Base-by-base conservation (phyloP, 2,113 vertebrate genomes). In the Canis aureus region DNA sequence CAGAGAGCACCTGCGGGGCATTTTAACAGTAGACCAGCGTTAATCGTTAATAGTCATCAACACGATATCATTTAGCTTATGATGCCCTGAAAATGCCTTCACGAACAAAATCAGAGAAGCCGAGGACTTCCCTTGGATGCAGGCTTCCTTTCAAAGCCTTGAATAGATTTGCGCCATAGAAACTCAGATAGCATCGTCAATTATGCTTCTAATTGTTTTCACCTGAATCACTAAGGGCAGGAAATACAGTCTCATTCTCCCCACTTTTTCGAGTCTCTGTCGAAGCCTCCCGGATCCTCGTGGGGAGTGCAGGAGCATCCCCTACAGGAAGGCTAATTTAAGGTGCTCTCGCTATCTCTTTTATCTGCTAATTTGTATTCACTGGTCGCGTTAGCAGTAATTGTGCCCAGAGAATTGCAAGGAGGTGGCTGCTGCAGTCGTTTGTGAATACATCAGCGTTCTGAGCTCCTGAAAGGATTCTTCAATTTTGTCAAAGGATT, bases 391-490 rank as follows among this genome's bases (percentile, higher is more conserved):
- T 60, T 69, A 89, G 74, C 96, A 96, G 98, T 98, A 97, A 98
- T 98, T 98, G 97, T 97, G 95, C 97, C 93, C 95, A 95, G 97
- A 98, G 98, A 97, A 98, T 98, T 98, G 98, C 96, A 98, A 96
- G 97, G 80, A 89, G 87, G 97, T 95, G 95, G 97, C 83, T 96
- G 94, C 97, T 97, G 90, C 95, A 74, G 87, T 76, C 94, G 96
- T 98, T 97, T 97, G 97, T 97, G 97, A 98, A 98, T 98, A 98
- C 92, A 92, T 97, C 97, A 85, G 29, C 97, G 95, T 98, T 97
- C 96, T 93, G 74, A 97, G 98, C 95, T 98, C 91, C 98, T 97
- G 96, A 98, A 98, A 97, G 96, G 97, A 98, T 97, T 98, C 97
- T 73, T 95, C 95, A 93, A 95, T 98, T 98, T 95, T 97, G 97